A percentile compares a stretch with the other conserved stretches of the same genome.
Conservation (phyloP, 2,113 vertebrate species). For the Naja naja region DNA sequence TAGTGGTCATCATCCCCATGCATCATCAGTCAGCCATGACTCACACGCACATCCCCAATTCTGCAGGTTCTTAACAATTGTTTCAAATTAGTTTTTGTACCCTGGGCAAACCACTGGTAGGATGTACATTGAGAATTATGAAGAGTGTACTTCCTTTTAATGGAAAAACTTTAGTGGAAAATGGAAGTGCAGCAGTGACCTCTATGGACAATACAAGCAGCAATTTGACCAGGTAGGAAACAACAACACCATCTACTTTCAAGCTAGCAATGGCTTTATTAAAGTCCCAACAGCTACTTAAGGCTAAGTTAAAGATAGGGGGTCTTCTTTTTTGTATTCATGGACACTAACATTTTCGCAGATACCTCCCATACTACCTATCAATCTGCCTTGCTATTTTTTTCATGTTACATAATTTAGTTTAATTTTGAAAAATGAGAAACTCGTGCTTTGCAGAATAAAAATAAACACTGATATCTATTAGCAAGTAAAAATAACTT, state of each 20-base stretch:
- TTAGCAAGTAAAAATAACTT: background rate
- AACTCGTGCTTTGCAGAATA: background rate
- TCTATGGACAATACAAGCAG: conserved; percentile 71
- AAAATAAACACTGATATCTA: background rate
- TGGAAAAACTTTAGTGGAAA: background rate
- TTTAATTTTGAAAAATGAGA: background rate
- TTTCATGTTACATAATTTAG: background rate
- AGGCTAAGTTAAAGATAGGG: background rate
- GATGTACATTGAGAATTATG: background rate
- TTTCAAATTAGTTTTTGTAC: background rate
- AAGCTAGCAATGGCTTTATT: conserved; percentile 4
- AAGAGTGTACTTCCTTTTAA: background rate
- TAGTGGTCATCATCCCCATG: background rate
- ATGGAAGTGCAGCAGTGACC: conserved; percentile 68
- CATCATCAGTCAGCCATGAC: background rate
- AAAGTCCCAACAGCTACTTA: background rate
- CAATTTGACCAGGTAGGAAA: conserved; percentile 22
- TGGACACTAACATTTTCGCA: background rate
- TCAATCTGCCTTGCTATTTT: background rate
- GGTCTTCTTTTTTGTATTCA: background rate
- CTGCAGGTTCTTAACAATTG: background rate
- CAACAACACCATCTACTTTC: background rate
- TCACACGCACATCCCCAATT: background rate
- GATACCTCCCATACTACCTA: background rate
- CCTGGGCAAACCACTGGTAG: background rate